These are phyloP conservation scores for Drosophila kanapiae DNA, from an alignment of 1,140 invertebrate genomes.

Conservation along the genomic window DNA sequence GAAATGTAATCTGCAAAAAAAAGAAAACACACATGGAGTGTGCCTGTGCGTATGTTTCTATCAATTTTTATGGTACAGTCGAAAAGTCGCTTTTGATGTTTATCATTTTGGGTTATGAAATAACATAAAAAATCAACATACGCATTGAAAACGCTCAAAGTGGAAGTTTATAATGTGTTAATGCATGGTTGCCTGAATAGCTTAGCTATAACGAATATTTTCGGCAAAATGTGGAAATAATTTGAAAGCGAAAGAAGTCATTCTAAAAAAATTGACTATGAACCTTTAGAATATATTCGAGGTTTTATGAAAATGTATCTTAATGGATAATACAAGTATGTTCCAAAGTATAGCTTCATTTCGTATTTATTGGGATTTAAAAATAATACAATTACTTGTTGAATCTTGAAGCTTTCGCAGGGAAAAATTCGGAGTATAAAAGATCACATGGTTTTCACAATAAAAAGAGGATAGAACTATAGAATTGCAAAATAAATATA, in stretches of 20 bases:
- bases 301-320: not conserved
- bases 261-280: not conserved
- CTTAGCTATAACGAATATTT: conserved; percentile 9
- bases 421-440: not conserved
- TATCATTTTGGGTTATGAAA: conserved; percentile 70
- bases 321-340: not conserved
- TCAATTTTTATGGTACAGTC: conserved; percentile 75
- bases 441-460: too few species aligned
- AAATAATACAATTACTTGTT: not conserved
- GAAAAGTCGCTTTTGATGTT: conserved; percentile 73
- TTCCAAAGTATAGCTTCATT: not conserved
- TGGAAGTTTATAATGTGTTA: conserved; percentile 45
- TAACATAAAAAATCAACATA: conserved; percentile 27
- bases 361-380: not conserved
- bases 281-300: not conserved
- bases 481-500: too few species aligned
- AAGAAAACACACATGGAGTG: conserved; percentile 25
- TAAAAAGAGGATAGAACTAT: too few species aligned
- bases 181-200: conserved; percentile 24
- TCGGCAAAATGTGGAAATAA: not conserved
- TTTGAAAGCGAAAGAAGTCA: not conserved
- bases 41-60: conserved; percentile 52
- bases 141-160: conserved; percentile 10
- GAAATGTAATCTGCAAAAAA: conserved; percentile 10
- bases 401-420: not conserved